Base-by-base conservation (phyloP, 2,888 invertebrate species). In the Mechanitis messenoides region DNA sequence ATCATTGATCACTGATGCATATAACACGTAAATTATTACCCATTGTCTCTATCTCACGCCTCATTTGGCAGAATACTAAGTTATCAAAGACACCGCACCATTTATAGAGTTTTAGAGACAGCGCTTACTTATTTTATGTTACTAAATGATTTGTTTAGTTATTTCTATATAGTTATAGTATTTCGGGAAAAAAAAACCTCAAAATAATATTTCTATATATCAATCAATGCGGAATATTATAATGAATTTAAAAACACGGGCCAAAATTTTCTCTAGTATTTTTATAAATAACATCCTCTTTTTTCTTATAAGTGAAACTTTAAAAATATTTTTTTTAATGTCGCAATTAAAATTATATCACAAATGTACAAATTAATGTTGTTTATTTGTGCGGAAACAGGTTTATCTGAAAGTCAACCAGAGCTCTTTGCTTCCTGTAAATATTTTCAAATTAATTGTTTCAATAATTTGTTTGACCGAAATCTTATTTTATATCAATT, bases 331-430 rank as follows among this genome's bases (percentile, higher is more conserved):
- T 47, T 20, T 20, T n/a, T 28, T 5, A 50, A 9, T 50, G 50
- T 50, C 9, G 12, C 35, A 28, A 12, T 50, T 3, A 28, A 45
- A 46, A 35, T 7, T 2, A 31, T 35, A 35, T 62, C 50, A 6
- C 20, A 45, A 45, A 33, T 6, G 9, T 42, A 42, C 6, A 35
- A 58, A 47, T 55, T 59, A 53, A 59, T 53, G 33, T 45, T 54
- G 65, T 67, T 74, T 74, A 72, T 78, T 79, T 72, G 73, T 80
- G 83, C 79, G 85, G 87, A 86, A 83, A 80, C 77, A 71, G 77
- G 80, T 82, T 83, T 85, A 86, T 86, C 84, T 81, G 75, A 77
- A 76, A 80, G 78, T 76, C 80, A 80, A 70, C 73, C 71, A 73
- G 75, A 76, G 76, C 69, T 73, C 72, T 74, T 71, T 71, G 71